These are phyloP conservation scores for Todiramphus saurophagus DNA, from an alignment of 2,113 vertebrate species.

Conservation along the genomic window DNA sequence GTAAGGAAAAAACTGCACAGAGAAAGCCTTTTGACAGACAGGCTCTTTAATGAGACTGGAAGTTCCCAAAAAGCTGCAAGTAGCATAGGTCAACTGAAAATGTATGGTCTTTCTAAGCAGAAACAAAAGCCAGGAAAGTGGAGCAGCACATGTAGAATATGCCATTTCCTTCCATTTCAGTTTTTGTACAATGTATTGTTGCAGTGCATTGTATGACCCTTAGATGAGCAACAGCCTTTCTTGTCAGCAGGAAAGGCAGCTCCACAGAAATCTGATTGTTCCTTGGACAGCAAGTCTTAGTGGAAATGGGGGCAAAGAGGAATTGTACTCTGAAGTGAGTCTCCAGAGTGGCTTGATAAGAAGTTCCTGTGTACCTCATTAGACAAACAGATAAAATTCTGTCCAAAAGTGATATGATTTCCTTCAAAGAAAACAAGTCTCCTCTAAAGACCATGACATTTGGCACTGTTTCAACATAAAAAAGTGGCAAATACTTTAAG, in stretches of 20 bases:
- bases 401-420: not conserved
- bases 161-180: not conserved
- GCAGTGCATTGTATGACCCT: not conserved
- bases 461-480: not conserved
- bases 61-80: slow-evolving; percentile 42
- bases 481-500: not conserved
- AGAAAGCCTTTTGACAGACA: slow-evolving; percentile 49
- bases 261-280: not conserved
- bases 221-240: not conserved
- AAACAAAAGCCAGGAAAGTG: slow-evolving; percentile 12
- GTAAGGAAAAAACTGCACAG: not conserved
- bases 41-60: slow-evolving; percentile 51
- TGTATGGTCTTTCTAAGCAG: not conserved
- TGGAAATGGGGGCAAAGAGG: slow-evolving; percentile 14
- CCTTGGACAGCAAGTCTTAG: not conserved
- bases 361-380: not conserved
- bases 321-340: not conserved
- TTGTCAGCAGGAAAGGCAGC: not conserved
- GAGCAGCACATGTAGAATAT: not conserved
- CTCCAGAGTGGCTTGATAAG: slow-evolving; percentile 17
- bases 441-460: not conserved
- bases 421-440: not conserved
- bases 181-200: not conserved
- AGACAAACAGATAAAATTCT: not conserved
- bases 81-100: slow-evolving; percentile 46